Base-by-base conservation (phyloP, 2,113 vertebrate genomes). In the Neodontobutis hainanensis region DNA sequence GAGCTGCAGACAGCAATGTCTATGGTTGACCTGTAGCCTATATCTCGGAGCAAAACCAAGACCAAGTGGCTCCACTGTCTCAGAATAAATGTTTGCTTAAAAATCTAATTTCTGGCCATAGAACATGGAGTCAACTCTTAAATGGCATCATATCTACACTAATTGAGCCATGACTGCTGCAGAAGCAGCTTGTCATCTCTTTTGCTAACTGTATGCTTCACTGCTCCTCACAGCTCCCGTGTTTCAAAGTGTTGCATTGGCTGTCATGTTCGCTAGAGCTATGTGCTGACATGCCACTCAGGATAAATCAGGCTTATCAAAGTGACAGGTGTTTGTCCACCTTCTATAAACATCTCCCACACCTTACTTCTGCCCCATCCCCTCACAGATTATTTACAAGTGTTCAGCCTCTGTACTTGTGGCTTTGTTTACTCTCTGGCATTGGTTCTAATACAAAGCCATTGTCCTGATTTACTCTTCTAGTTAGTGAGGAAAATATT, bases 311-410 rank as follows among this genome's bases (percentile, higher is more conserved):
- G 88, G 82, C 91, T 91, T 91, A 90, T 93, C 93, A 91, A 92
- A 89, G 86, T 46, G 91, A 91, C 94, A 94, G 95, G 93, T 95
- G 94, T 96, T 96, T 87, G 85, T 95, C 94, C 94, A 94, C 94
- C 93, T 95, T 94, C 95, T 61, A 40, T 86, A 61, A 94, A 94
- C 93, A 89, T 92, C 93, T 82, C 90, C 92, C 90, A 89, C 85
- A 90, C 92, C 70, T 83, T 16, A n/a, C 87, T 80, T 89, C 90
- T 88, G 90, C 78, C 88, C 80, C 84, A 82, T 79, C 85, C 73
- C 12, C 7, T 65, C 12, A 66, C 34, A 55, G 15, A 63, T 91
- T 95, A 96, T 93, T 91, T 90, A 91, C 92, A 82, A 90, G 83
- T 75, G 64, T 74, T 61, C 67, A 50, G 73, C 68, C 73, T 82